These are phyloP conservation scores for Dryomyza anilis DNA, from an alignment of 2,888 invertebrate species.

Conservation along the genomic window DNA sequence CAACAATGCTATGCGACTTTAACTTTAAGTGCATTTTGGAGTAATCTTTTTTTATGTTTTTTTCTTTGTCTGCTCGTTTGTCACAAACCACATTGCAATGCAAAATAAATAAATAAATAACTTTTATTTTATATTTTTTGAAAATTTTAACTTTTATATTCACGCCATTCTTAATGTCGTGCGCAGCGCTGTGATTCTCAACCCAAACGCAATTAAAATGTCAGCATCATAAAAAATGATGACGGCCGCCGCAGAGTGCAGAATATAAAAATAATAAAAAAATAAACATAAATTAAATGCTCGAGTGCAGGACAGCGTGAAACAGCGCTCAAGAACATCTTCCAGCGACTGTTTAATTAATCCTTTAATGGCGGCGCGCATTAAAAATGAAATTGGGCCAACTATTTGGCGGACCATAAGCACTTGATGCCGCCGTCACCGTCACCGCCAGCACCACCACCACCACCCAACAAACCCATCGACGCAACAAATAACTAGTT, in stretches of 20 bases:
- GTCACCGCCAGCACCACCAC: too few species aligned
- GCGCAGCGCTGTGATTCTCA: slow-evolving; percentile 35
- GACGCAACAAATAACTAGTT: too few species aligned
- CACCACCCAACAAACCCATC: too few species aligned
- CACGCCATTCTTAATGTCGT: slow-evolving; percentile 8
- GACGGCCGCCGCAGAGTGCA: slow-evolving; percentile 5
- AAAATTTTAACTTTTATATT: slow-evolving; percentile 33
- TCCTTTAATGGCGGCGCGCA: slow-evolving; percentile 29
- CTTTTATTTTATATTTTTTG: slow-evolving; percentile 28
- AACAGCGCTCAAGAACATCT: neutral
- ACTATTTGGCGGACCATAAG: too few species aligned
- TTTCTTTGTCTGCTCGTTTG: slow-evolving; percentile 27
- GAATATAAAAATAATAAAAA: neutral
- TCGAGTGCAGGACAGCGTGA: neutral
- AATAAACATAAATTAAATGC: slow-evolving; percentile 1
- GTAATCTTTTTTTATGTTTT: too few species aligned
- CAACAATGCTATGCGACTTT: neutral
- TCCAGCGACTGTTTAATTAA: slow-evolving; percentile 22
- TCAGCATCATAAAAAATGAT: slow-evolving; percentile 38
- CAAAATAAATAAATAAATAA: too few species aligned
- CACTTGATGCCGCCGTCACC: too few species aligned
- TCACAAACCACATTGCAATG: slow-evolving; percentile 34
- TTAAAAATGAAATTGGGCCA: too few species aligned
- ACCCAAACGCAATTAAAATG: slow-evolving; percentile 42
- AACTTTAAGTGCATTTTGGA: too few species aligned